A percentile compares a stretch with the other conserved stretches of the same genome.
phyloP scores from a whole-genome alignment of 2,113 vertebrate genomes.

The Taxidea taxus region DNA sequence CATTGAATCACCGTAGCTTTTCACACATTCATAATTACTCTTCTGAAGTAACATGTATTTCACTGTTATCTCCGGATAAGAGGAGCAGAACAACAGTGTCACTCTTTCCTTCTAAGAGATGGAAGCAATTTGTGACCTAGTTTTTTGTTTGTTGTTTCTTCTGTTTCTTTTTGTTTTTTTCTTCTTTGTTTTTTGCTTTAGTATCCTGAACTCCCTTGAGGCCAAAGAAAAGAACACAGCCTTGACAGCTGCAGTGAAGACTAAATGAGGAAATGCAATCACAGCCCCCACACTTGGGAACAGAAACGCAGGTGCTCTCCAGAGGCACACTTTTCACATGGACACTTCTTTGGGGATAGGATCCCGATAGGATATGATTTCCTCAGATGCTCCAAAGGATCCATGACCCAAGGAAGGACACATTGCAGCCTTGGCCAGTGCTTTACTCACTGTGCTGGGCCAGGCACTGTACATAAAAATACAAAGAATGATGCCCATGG shows the following conservation, averaged over 20 bases:
- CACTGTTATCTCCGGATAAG: background rate
- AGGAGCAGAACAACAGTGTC: slow-evolving; percentile 3
- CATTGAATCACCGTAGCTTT: slow-evolving; percentile 48
- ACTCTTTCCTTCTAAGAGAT: slow-evolving; percentile 32
- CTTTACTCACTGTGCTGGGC: background rate
- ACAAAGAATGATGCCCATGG: background rate
- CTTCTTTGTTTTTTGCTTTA: background rate
- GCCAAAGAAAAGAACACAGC: background rate
- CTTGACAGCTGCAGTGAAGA: background rate
- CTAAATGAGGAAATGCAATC: background rate
- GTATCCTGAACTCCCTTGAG: slow-evolving; percentile 36
- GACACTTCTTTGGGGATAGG: background rate
- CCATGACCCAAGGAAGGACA: background rate
- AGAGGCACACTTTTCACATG: background rate
- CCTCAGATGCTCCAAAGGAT: background rate
- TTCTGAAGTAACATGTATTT: slow-evolving; percentile 8
- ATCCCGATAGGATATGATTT: background rate
- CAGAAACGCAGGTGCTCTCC: background rate
- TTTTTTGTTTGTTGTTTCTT: too few relatives aligned
- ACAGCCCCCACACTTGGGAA: background rate
- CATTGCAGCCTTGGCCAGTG: background rate
- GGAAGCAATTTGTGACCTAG: slow-evolving; percentile 59
- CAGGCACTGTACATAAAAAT: background rate
- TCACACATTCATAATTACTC: slow-evolving; percentile 51
- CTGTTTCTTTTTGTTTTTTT: too few relatives aligned